Base-by-base conservation (phyloP, 1,140 invertebrate genomes). In the Ceratitis capitata region DNA sequence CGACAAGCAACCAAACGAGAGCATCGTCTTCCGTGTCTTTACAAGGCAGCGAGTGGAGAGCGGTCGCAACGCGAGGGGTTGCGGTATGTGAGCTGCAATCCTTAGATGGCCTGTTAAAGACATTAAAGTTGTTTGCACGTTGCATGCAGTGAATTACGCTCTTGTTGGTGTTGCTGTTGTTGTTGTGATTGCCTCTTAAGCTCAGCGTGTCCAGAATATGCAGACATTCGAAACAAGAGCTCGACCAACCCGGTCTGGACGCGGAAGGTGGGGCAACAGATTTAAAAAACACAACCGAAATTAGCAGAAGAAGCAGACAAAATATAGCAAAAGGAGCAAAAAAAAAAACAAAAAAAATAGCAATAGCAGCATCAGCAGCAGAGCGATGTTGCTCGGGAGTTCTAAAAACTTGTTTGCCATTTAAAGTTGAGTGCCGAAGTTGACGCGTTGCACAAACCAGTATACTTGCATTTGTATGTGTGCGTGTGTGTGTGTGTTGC, bases 41-140 rank as follows among this genome's bases (percentile, higher is more conserved):
- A 3, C 26, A 16, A 5, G 61, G 61, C 61, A 64, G 23, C 2
- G 69, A 26, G 5, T 78, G 39, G 3, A 14, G 19, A 45, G 69
- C 69, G 35, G 39, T 26, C 56, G 1, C 23, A 26, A 3, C 56
- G 69, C 23, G 35, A n/a, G 69, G n/a, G 1, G 39, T 10, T 23
- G 35, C 23, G 69, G 19, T n/a, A 45, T n/a, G 69, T n/a, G 61
- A 4, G 26, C 69, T 45, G 39, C 69, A 78, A 42, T 7, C 69
- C 69, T 23, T 78, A 78, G 69, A 78, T 78, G 69, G 69, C 4
- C 39, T 78, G 39, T 78, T 42, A 42, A 78, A 78, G 45, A 39
- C 69, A 78, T 78, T 45, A 45, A 78, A 78, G 69, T 47, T 78
- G 69, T 78, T 78, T 78, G 69, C 69, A 78, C 69, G 69, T 78